phyloP scores from a whole-genome alignment of 92 coral and sea anemone genomes.

The Nematostella vectensis region DNA sequence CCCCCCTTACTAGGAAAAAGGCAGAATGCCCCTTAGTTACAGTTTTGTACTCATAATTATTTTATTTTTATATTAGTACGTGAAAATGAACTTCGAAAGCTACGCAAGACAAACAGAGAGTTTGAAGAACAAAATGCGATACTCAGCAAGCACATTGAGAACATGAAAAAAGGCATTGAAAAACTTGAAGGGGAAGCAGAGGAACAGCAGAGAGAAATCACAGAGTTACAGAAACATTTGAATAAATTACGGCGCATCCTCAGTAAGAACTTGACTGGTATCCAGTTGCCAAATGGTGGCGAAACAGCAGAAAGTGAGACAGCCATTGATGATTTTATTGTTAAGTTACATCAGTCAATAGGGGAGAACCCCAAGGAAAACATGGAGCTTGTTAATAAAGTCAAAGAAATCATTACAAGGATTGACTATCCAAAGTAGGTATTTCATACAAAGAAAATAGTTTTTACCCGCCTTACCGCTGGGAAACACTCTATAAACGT shows the following conservation, averaged over 20 bases:
- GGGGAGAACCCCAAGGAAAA: conserved; percentile 76
- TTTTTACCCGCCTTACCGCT: not conserved
- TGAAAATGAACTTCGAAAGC: conserved; percentile 89
- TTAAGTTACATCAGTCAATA: conserved; percentile 67
- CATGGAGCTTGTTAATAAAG: conserved; percentile 57
- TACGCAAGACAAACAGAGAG: conserved; percentile 92
- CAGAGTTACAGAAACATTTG: conserved; percentile 59
- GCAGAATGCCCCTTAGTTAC: no score
- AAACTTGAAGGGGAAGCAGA: conserved; percentile 91
- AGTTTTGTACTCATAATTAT: no score
- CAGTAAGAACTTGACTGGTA: conserved; percentile 54
- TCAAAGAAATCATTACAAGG: conserved; percentile 58
- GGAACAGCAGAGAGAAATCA: conserved; percentile 74
- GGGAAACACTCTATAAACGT: not conserved
- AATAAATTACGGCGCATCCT: conserved; percentile 76
- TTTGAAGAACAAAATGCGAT: conserved; percentile 99
- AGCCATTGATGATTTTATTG: conserved; percentile 74
- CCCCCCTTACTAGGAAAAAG: no score
- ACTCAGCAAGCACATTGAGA: conserved; percentile 95
- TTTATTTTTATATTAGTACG: conserved; percentile 51
- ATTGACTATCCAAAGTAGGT: conserved; percentile 90
- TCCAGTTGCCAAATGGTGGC: conserved; percentile 64
- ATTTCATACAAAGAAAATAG: not conserved
- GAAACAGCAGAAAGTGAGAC: conserved; percentile 48
- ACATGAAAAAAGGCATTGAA: conserved; percentile 97